Evolutionary conservation across 2,113 vertebrate species (phyloP).

Genomic region (Lucifuga dentata): DNA sequence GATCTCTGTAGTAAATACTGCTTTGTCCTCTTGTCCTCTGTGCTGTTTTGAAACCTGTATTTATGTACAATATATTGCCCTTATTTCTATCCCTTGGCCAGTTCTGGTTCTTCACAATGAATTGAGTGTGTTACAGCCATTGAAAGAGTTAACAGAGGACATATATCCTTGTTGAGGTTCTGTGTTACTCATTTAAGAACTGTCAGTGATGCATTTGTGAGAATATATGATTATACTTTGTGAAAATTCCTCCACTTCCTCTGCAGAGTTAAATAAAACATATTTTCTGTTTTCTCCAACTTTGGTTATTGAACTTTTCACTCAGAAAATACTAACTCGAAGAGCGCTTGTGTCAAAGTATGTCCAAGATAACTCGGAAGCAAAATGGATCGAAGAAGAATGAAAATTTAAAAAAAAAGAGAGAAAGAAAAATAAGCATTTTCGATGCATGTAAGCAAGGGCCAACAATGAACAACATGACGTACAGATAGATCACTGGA

Average conservation of each 20-base stretch:
- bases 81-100: slow-evolving; percentile 20
- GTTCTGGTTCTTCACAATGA: slow-evolving; percentile 31
- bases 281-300: slow-evolving; percentile 28
- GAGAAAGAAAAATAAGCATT: no score
- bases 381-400: no score
- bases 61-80: slow-evolving; percentile 3
- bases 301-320: slow-evolving; percentile 26
- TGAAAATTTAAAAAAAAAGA: no score
- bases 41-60: not conserved
- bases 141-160: slow-evolving; percentile 6
- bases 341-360: no score
- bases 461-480: no score
- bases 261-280: slow-evolving; percentile 49
- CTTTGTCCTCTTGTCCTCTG: not conserved
- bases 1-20: not conserved
- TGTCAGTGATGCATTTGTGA: slow-evolving; percentile 29
- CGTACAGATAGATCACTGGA: no score
- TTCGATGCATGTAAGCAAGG: no score
- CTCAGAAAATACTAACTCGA: fast-evolving
- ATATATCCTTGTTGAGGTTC: slow-evolving; percentile 15
- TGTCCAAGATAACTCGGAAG: no score
- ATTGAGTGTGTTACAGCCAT: slow-evolving; percentile 15
- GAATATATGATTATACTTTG: slow-evolving; percentile 33
- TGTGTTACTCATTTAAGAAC: slow-evolving; percentile 6
- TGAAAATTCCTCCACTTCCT: slow-evolving; percentile 13